A percentile compares a stretch with the other conserved stretches of the same genome.
Conservation (phyloP, 2,888 invertebrate genomes). For the Tipula vernalis region DNA sequence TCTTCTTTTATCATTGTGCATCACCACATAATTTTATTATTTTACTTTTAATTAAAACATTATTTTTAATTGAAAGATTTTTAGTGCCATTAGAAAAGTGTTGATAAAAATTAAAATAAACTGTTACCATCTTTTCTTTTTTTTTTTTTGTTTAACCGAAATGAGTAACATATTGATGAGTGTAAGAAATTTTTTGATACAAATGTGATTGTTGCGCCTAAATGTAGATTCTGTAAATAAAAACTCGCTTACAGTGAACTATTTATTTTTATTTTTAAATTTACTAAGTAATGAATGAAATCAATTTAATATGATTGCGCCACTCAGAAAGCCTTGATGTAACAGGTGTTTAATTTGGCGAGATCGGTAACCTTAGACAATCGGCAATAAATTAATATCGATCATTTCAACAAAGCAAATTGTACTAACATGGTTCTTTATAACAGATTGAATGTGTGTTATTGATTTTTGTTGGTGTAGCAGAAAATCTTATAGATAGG, state of each 20-base stretch:
- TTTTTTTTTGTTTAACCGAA: neutral
- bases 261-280: neutral
- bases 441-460: too few species aligned
- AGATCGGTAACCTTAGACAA: neutral
- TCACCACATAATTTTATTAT: neutral
- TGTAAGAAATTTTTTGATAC: too few species aligned
- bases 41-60: neutral
- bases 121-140: neutral
- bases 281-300: too few species aligned
- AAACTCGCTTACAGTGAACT: too few species aligned
- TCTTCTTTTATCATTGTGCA: neutral
- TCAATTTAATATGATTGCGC: too few species aligned
- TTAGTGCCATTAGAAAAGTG: neutral
- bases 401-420: neutral
- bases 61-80: neutral
- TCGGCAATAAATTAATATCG: neutral
- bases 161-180: too few species aligned
- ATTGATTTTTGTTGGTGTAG: too few species aligned
- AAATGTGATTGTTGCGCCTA: neutral
- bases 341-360: neutral
- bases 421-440: too few species aligned
- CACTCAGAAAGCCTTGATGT: too few species aligned
- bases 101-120: neutral
- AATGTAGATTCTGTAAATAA: neutral
- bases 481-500: too few species aligned